Evolutionary conservation across 35 echinoderm and acorn worm species (phyloP).

Genomic region (Apostichopus japonicus): DNA sequence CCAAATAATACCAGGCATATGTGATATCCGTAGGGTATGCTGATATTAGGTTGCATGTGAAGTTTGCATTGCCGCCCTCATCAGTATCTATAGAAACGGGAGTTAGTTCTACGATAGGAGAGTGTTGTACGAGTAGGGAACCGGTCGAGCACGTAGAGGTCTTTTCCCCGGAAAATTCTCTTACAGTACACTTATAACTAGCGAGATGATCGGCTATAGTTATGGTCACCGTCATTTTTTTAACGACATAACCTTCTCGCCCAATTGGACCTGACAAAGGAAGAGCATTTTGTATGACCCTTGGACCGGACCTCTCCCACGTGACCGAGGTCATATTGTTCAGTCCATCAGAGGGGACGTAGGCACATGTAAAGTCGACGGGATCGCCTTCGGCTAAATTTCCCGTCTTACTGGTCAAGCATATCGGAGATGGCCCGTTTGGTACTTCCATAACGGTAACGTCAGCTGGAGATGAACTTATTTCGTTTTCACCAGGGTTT

Average conservation of each 20-base stretch:
- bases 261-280: background rate
- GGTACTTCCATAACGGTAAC: slow-evolving; percentile 38
- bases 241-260: slow-evolving; percentile 43
- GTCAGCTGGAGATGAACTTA: slow-evolving; percentile 51
- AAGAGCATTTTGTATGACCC: background rate
- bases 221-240: slow-evolving; percentile 57
- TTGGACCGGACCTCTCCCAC: slow-evolving; percentile 16
- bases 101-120: slow-evolving; percentile 33
- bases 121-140: slow-evolving; percentile 43
- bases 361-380: slow-evolving; percentile 71
- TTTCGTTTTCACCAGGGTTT: slow-evolving; percentile 8
- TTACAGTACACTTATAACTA: slow-evolving; percentile 60
- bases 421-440: slow-evolving; percentile 21
- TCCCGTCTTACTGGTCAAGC: slow-evolving; percentile 53
- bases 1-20: slow-evolving; percentile 44
- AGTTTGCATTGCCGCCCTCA: slow-evolving; percentile 42
- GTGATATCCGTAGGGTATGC: slow-evolving; percentile 43
- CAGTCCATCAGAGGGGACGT: background rate
- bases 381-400: slow-evolving; percentile 48
- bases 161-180: background rate
- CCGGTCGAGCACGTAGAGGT: slow-evolving; percentile 59
- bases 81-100: slow-evolving; percentile 23
- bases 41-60: slow-evolving; percentile 47
- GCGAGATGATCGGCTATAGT: slow-evolving; percentile 37
- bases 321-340: background rate